Conservation (phyloP, 2,888 invertebrate species). For the Craniophora ligustri region DNA sequence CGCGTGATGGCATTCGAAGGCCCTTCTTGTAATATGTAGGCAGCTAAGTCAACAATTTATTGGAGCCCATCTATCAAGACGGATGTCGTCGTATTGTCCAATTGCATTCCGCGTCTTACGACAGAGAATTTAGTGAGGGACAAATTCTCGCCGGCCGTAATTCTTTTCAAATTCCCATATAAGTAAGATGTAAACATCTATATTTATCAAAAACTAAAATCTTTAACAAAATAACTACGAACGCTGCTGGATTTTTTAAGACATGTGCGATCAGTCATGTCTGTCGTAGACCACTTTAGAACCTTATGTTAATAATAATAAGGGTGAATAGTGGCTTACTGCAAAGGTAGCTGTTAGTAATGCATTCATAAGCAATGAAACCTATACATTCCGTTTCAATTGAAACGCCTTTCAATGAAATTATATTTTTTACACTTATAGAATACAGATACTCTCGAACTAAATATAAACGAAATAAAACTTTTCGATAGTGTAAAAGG, state of each 20-base stretch:
- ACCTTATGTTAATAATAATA: too few species aligned
- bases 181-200: constrained; percentile 1
- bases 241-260: not conserved
- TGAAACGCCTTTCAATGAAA: too few species aligned
- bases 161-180: constrained; percentile 16
- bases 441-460: too few species aligned
- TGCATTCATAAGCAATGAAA: too few species aligned
- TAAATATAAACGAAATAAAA: too few species aligned
- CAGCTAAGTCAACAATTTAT: constrained; percentile 76
- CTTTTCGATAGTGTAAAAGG: not conserved
- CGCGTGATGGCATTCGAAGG: constrained; percentile 58
- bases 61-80: constrained; percentile 77
- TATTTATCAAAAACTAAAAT: not conserved
- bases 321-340: too few species aligned
- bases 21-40: constrained; percentile 45
- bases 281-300: too few species aligned
- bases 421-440: too few species aligned
- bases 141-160: constrained; percentile 39
- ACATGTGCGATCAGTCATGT: too few species aligned
- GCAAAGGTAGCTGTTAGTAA: too few species aligned
- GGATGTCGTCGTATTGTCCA: constrained; percentile 72
- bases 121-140: constrained; percentile 68
- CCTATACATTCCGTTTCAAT: too few species aligned
- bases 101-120: constrained; percentile 75
- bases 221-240: not conserved